Percentiles rank a stretch among this genome's conserved stretches.
These are phyloP conservation scores for Teleogryllus oceanicus DNA, from an alignment of 2,888 invertebrate species.

Conservation along the genomic window DNA sequence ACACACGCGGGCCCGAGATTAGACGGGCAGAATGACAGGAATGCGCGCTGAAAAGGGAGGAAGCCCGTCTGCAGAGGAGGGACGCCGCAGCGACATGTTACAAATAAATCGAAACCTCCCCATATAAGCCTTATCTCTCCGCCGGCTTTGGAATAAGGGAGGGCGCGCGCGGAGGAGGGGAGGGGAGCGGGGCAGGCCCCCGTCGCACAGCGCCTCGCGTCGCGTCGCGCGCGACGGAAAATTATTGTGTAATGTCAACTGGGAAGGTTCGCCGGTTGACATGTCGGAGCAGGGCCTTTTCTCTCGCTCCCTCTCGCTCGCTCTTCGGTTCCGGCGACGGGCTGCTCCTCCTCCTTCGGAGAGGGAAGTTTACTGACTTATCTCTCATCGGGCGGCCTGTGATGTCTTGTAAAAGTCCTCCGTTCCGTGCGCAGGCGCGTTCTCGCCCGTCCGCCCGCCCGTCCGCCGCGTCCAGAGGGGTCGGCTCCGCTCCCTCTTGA, in stretches of 20 bases:
- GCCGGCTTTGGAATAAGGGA: background rate
- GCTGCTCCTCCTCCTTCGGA: background rate
- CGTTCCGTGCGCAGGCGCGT: background rate
- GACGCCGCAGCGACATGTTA: background rate
- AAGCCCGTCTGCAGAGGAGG: background rate
- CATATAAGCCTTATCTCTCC: background rate
- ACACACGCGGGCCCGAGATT: background rate
- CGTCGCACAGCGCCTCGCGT: background rate
- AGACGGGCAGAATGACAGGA: slow-evolving; percentile 6
- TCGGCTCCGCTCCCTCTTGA: background rate
- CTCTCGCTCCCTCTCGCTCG: background rate
- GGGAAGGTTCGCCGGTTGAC: slow-evolving; percentile 9
- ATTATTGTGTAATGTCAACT: background rate
- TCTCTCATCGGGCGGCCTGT: slow-evolving; percentile 1
- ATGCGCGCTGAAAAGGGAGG: slow-evolving; percentile 9
- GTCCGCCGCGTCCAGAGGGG: background rate
- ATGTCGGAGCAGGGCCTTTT: background rate
- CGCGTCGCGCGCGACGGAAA: background rate
- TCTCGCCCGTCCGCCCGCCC: background rate
- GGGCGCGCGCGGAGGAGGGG: background rate
- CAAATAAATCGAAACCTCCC: slow-evolving; percentile 18
- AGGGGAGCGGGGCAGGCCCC: background rate
- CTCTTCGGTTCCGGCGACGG: background rate
- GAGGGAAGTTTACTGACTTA: background rate
- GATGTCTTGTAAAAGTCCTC: slow-evolving; percentile 18